Evolutionary conservation across 2,113 vertebrate species (phyloP).

Genomic region (Notiomystis cincta): DNA sequence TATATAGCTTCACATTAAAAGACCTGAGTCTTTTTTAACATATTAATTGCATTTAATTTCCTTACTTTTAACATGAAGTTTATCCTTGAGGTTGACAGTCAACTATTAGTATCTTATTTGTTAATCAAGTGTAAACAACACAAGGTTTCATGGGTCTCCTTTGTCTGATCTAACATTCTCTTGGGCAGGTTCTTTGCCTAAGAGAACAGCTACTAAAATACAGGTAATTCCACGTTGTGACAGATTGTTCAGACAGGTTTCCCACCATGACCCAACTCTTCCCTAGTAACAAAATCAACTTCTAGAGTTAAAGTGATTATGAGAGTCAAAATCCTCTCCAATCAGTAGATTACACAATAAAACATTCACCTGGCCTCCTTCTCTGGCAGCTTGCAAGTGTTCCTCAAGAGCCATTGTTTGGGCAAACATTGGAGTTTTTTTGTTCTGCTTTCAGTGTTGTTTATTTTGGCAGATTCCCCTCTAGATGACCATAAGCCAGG

Average conservation of each 20-base stretch:
- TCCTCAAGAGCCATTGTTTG: not conserved
- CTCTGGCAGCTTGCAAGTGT: not conserved
- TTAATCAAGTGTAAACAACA: not conserved
- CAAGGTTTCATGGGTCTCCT: not conserved
- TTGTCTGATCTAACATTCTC: not conserved
- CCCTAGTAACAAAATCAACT: not conserved
- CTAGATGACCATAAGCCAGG: not conserved
- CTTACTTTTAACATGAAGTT: not conserved
- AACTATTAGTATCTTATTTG: not conserved
- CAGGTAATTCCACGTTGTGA: not conserved
- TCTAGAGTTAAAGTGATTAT: not conserved
- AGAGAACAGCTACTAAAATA: not conserved
- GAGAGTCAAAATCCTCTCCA: not conserved
- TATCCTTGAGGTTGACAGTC: not conserved
- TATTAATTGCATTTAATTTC: not conserved
- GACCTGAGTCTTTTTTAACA: not conserved
- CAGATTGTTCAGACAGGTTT: not conserved
- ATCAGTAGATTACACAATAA: not conserved
- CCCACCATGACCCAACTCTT: not conserved
- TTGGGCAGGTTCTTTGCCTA: not conserved
- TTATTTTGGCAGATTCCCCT: not conserved
- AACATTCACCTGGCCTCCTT: not conserved
- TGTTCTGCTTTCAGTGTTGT: not conserved
- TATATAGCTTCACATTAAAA: not conserved
- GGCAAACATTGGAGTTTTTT: not conserved